Evolutionary conservation across 2,888 invertebrate genomes (phyloP).

Genomic region (Ischnus inquisitorius): DNA sequence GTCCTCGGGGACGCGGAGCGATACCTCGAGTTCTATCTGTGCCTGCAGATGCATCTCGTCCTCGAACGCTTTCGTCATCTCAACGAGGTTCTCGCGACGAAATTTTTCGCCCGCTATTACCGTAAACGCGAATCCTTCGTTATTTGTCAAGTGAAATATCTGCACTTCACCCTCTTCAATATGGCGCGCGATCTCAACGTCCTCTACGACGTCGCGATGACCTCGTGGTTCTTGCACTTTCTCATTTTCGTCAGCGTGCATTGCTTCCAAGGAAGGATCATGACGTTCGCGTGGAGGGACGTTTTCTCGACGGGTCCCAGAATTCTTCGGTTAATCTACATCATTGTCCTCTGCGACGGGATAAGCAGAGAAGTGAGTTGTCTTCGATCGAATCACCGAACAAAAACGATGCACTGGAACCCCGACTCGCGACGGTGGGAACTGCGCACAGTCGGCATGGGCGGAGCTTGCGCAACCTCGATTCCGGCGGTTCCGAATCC

Average conservation of each 20-base stretch:
- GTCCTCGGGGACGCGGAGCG: neutral
- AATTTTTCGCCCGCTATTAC: neutral
- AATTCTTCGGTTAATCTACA: neutral
- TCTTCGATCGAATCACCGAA: neutral
- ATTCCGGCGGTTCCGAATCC: no score
- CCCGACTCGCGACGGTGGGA: no score
- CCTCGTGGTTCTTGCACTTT: neutral
- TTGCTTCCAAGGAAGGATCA: neutral
- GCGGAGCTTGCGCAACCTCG: no score
- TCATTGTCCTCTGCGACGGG: neutral
- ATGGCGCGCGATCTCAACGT: neutral
- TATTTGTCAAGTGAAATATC: neutral
- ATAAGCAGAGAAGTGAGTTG: neutral
- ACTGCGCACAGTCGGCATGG: no score
- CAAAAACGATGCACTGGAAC: no score
- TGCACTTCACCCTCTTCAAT: neutral
- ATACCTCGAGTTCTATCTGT: neutral
- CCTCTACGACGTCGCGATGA: neutral
- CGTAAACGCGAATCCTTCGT: neutral
- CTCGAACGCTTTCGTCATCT: neutral
- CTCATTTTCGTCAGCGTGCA: neutral
- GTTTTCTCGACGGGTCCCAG: neutral
- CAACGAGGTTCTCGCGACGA: neutral
- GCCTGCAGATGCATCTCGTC: neutral
- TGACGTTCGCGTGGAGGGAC: no score